Evolutionary conservation across 2,113 vertebrate genomes (phyloP).

Genomic region (Embiotoca jacksoni): DNA sequence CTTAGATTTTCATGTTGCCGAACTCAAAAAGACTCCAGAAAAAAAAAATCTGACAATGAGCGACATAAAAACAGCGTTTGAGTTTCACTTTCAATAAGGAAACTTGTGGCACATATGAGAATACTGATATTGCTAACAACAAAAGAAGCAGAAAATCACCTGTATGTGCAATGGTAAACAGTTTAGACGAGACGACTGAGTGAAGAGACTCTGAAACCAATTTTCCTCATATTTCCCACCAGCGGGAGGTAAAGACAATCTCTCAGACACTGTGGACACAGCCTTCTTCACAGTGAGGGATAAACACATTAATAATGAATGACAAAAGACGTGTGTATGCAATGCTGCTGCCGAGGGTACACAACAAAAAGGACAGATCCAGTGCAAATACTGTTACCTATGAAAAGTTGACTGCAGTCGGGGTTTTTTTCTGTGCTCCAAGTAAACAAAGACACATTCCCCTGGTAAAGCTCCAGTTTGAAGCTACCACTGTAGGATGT

Average conservation of each 20-base stretch:
- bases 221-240: conserved; percentile 52
- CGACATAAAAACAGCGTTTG: neutral
- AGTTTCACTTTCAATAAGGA: conserved; percentile 20
- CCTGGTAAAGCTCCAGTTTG: neutral
- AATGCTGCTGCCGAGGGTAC: conserved; percentile 29
- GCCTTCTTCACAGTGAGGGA: conserved; percentile 53
- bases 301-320: conserved; percentile 67
- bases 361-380: conserved; percentile 22
- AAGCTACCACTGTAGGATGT: conserved; percentile 35
- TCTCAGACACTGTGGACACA: conserved; percentile 55
- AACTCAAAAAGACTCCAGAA: conserved; percentile 6
- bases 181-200: neutral
- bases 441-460: conserved; percentile 20
- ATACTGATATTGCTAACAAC: neutral
- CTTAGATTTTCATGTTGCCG: conserved; percentile 5
- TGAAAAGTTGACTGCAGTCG: conserved; percentile 10
- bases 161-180: conserved; percentile 14
- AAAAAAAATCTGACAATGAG: neutral
- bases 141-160: neutral
- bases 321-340: conserved; percentile 41
- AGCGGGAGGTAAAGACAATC: conserved; percentile 36
- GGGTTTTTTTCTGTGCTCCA: conserved; percentile 28
- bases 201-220: conserved; percentile 14
- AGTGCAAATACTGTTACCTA: conserved; percentile 7
- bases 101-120: neutral